A percentile compares a stretch with the other conserved stretches of the same genome.
These are phyloP conservation scores for Saccostrea glomerata DNA, from an alignment of 1,140 invertebrate species.

Conservation along the genomic window DNA sequence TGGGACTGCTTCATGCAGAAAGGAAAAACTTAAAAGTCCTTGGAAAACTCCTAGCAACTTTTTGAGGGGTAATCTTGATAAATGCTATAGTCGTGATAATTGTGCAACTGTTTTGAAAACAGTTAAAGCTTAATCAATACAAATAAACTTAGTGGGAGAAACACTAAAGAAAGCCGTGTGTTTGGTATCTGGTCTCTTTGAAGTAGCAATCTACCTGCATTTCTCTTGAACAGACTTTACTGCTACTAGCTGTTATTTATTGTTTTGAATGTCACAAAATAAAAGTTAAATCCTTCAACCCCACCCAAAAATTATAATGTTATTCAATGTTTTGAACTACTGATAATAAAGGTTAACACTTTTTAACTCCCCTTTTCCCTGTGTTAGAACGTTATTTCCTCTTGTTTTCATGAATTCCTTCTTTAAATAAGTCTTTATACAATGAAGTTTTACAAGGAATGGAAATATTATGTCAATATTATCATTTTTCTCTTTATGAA, in stretches of 20 bases:
- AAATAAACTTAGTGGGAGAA: not conserved
- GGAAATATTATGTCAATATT: not conserved
- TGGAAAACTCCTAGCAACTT: not conserved
- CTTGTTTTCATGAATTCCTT: too few species aligned
- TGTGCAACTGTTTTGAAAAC: constrained; percentile 20
- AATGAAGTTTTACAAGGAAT: too few species aligned
- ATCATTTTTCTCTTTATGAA: not conserved
- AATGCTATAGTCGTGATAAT: constrained; percentile 5
- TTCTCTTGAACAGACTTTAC: too few species aligned
- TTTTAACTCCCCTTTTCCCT: not conserved
- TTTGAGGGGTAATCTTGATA: constrained; percentile 9
- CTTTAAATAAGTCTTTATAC: too few species aligned
- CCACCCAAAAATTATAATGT: too few species aligned
- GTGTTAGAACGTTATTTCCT: not conserved
- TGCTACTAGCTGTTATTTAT: too few species aligned
- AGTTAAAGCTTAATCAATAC: constrained; percentile 2
- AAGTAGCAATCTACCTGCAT: too few species aligned
- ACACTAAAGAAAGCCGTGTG: too few species aligned
- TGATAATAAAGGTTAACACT: not conserved
- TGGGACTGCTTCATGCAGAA: not conserved
- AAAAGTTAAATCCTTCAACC: too few species aligned
- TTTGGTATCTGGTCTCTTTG: too few species aligned
- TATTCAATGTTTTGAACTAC: too few species aligned
- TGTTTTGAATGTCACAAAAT: too few species aligned
- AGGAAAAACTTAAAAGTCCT: not conserved